Evolutionary conservation across 2,888 invertebrate genomes (phyloP), one percentile per base, ranked within the genome.

Genomic region (Myopa testacea): DNA sequence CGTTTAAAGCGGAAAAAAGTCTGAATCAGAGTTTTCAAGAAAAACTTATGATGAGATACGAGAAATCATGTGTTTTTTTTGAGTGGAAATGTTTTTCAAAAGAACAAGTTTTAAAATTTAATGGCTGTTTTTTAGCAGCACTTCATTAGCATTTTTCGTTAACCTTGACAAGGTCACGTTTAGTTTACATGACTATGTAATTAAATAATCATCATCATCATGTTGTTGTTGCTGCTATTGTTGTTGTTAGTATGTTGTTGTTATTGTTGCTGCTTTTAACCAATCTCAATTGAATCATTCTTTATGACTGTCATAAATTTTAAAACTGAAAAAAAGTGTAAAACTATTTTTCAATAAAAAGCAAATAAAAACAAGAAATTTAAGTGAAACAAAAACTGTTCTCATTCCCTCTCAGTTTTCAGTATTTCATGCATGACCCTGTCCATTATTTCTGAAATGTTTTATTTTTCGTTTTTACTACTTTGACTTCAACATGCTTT

Each of bases 81-180:
- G 26, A 26, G 45, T 1, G 6, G 45, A 45, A 10, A 45, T 45
- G 10, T 45, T 45, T 6, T 45, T 6, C 6, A 45, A 45, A 37
- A 37, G 34, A 63, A 63, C 4, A 37, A 12, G 34, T 63, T 63
- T 12, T 34, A 34, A 26, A 8, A 16, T 67, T 67, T 40, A 38
- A 37, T 67, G 37, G 38, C 40, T 40, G 14, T 40, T 40, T 67
- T 14, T 40, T 40, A 16, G 37, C 37, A n/a, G 14, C 3, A n/a
- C 74, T 75, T 75, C 65, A 75, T 75, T 75, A 75, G 65, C 68
- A 60, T 70, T 45, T 70, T 70, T 62, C 19, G 26, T 12, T 76
- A 52, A 76, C 76, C 76, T 76, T 70, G 76, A 60, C 60, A 52
- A 60, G 71, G 60, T 19, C 34, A 62, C 26, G 19, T 62, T 62